Evolutionary conservation across 53 echinoderm and acorn worm genomes (phyloP).

Genomic region (Luidia sarsii): DNA sequence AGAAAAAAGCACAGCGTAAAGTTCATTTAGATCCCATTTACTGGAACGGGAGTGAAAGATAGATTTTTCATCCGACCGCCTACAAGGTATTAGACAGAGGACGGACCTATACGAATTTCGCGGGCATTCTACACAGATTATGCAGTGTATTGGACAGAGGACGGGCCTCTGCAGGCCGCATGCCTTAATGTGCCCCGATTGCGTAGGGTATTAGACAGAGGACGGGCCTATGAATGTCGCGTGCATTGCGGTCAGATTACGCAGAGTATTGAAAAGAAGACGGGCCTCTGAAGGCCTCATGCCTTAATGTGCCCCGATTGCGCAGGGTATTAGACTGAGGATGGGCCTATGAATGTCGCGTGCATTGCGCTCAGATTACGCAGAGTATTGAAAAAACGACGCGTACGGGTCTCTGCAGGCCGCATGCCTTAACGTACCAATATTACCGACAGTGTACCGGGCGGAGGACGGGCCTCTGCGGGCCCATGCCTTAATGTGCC

Average conservation of each 20-base stretch:
- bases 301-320: not conserved
- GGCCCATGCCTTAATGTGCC: too few species aligned
- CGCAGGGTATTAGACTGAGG: not conserved
- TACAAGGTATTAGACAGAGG: not conserved
- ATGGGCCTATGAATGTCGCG: not conserved
- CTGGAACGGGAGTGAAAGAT: too few species aligned
- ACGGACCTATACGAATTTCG: not conserved
- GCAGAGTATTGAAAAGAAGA: not conserved
- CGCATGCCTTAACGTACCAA: not conserved
- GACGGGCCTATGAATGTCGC: slow-evolving; percentile 24
- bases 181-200: not conserved
- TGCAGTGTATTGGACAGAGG: not conserved
- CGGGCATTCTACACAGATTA: not conserved
- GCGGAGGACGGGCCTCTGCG: not conserved
- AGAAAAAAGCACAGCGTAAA: too few species aligned
- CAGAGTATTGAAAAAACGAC: not conserved
- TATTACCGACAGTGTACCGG: too few species aligned
- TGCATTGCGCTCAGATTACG: not conserved
- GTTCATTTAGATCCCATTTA: too few species aligned
- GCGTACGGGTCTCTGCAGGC: not conserved
- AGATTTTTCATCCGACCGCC: too few species aligned
- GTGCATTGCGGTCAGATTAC: not conserved
- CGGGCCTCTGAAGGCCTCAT: not conserved
- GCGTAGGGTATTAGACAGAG: not conserved
- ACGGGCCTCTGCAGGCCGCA: not conserved